Evolutionary conservation across 2,797 vertebrate genomes (phyloP).

Genomic region (Melanotaenia pygmaea): DNA sequence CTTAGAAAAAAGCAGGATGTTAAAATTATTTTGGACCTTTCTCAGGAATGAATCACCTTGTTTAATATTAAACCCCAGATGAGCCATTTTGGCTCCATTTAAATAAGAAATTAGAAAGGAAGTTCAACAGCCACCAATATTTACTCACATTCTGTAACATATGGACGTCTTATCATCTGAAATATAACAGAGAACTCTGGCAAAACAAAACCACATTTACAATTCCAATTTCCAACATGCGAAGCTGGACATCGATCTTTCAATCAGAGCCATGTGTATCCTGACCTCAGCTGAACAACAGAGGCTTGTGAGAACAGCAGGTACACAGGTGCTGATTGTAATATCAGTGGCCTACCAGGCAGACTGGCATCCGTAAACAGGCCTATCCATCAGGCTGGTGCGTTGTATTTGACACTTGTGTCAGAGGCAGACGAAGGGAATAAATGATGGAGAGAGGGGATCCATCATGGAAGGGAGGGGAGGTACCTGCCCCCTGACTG

Average conservation of each 20-base stretch:
- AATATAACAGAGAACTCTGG: constrained; percentile 40
- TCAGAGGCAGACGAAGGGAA: constrained; percentile 78
- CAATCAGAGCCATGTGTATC: constrained; percentile 59
- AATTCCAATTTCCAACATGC: constrained; percentile 68
- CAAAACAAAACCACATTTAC: constrained; percentile 67
- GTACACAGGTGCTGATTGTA: constrained; percentile 84
- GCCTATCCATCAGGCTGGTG: constrained; percentile 83
- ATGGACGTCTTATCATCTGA: constrained; percentile 44
- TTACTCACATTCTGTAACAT: constrained; percentile 23
- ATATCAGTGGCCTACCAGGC: constrained; percentile 83
- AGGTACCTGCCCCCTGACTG: constrained; percentile 78
- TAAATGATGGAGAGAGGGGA: constrained; percentile 82
- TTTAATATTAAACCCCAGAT: constrained; percentile 1
- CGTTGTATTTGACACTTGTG: constrained; percentile 78
- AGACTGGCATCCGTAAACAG: constrained; percentile 83
- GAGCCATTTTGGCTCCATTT: constrained; percentile 9
- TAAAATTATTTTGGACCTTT: constrained; percentile 12
- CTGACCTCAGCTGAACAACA: constrained; percentile 74
- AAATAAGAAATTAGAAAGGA: constrained; percentile 19
- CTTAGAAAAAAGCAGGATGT: background rate
- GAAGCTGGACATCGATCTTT: constrained; percentile 72
- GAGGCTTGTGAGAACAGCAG: constrained; percentile 75
- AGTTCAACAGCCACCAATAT: background rate
- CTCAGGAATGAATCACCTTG: constrained; percentile 16
- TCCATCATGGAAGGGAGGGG: constrained; percentile 80